A percentile compares a stretch with the other conserved stretches of the same genome.
Conservation (phyloP, 2,888 invertebrate genomes). For the Nasonia oneida region DNA sequence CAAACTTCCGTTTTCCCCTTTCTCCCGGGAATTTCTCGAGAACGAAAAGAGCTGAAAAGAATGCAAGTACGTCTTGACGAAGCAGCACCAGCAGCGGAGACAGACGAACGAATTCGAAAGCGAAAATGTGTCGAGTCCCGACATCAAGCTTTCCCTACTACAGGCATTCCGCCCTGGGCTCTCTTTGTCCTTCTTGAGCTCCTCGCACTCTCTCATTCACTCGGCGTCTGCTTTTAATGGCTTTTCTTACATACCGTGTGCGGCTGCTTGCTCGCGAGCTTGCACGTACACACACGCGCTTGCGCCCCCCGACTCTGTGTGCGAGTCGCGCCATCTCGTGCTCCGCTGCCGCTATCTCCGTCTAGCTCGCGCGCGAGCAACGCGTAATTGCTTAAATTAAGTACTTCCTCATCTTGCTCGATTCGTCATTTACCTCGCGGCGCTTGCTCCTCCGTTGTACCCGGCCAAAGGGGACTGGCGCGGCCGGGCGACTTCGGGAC, state of each 20-base stretch:
- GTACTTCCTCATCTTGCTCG: constrained; percentile 67
- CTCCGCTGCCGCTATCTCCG: neutral
- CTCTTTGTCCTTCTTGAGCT: neutral
- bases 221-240: constrained; percentile 58
- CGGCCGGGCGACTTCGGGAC: constrained; percentile 5
- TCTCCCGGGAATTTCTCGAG: neutral
- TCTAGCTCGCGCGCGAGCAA: constrained; percentile 39
- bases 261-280: neutral
- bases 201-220: constrained; percentile 14
- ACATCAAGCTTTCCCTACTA: neutral
- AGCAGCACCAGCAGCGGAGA: neutral
- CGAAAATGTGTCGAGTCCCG: constrained; percentile 47
- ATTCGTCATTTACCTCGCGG: constrained; percentile 65
- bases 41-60: neutral
- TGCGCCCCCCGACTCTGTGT: neutral
- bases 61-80: constrained; percentile 12
- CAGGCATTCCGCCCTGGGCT: constrained; percentile 11
- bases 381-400: constrained; percentile 67
- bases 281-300: constrained; percentile 1
- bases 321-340: neutral
- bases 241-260: constrained; percentile 45
- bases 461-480: constrained; percentile 12
- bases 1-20: too few species aligned
- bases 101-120: constrained; percentile 37
- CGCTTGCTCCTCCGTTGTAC: constrained; percentile 53